phyloP scores from a whole-genome alignment of 2,888 invertebrate genomes.

The Stenurella melanura region DNA sequence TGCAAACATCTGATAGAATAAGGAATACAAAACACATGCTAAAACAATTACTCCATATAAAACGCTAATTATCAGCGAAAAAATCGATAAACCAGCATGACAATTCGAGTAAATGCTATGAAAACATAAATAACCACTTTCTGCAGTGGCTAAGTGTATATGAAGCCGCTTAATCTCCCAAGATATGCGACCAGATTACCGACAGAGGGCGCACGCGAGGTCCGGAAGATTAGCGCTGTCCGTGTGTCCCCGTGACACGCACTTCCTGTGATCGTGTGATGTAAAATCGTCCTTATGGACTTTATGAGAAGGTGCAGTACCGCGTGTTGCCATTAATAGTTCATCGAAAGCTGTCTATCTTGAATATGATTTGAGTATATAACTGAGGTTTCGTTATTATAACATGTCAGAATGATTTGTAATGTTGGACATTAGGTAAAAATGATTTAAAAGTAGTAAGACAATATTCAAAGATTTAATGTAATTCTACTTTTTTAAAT shows the following conservation, averaged over 20 bases:
- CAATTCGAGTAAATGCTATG: conserved; percentile 34
- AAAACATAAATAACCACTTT: conserved; percentile 42
- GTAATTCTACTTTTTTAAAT: background rate
- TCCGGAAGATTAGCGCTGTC: conserved; percentile 71
- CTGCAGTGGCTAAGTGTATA: conserved; percentile 38
- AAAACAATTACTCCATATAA: conserved; percentile 32
- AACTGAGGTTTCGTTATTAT: conserved; percentile 39
- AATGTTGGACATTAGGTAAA: conserved; percentile 40
- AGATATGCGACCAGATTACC: conserved; percentile 68
- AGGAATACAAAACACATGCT: conserved; percentile 33
- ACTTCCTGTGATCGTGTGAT: conserved; percentile 62
- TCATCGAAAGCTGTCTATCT: conserved; percentile 41
- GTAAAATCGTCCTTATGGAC: conserved; percentile 39
- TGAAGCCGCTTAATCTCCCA: conserved; percentile 57
- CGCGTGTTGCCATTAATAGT: conserved; percentile 23
- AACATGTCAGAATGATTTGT: conserved; percentile 43
- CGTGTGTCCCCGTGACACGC: conserved; percentile 69
- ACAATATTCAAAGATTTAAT: conserved; percentile 2
- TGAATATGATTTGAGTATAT: conserved; percentile 28
- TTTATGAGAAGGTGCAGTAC: background rate
- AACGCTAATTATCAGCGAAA: conserved; percentile 34
- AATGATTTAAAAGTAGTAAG: background rate
- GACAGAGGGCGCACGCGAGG: conserved; percentile 66
- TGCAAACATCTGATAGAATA: conserved; percentile 26
- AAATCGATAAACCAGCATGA: conserved; percentile 39